Evolutionary conservation across 2,797 vertebrate genomes (phyloP).

Genomic region (Catamblyrhynchus diadema): DNA sequence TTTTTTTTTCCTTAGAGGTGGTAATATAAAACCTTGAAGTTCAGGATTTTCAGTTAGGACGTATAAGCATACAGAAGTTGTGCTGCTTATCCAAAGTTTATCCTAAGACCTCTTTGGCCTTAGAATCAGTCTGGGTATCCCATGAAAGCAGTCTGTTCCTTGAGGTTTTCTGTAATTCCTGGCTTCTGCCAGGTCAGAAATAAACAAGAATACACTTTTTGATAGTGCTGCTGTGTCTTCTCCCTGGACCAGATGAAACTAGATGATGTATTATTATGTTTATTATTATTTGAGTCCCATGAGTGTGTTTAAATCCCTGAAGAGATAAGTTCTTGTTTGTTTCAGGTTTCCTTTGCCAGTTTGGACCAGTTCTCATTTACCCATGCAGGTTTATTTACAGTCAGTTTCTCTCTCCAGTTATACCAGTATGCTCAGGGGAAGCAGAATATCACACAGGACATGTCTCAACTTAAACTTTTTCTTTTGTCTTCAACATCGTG

Average conservation of each 20-base stretch:
- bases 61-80: constrained; percentile 11
- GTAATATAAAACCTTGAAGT: background rate
- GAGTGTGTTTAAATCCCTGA: constrained; percentile 7
- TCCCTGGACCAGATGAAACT: constrained; percentile 13
- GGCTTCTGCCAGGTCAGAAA: constrained; percentile 31
- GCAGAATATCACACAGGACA: background rate
- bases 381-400: constrained; percentile 10
- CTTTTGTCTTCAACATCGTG: background rate
- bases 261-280: background rate
- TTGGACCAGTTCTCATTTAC: constrained; percentile 16
- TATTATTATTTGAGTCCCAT: constrained; percentile 7
- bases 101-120: constrained; percentile 41
- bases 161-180: constrained; percentile 46
- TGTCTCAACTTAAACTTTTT: background rate
- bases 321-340: constrained; percentile 28
- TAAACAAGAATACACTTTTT: background rate
- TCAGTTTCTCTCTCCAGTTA: constrained; percentile 32
- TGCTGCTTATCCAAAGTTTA: constrained; percentile 53
- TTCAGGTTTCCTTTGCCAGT: constrained; percentile 31
- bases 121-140: constrained; percentile 13
- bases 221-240: background rate
- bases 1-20: background rate
- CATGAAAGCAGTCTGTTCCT: constrained; percentile 15
- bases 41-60: background rate
- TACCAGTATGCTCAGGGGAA: background rate